These are phyloP conservation scores for Geopemphigus sp. DNA, from an alignment of 1,140 invertebrate species.

Conservation along the genomic window DNA sequence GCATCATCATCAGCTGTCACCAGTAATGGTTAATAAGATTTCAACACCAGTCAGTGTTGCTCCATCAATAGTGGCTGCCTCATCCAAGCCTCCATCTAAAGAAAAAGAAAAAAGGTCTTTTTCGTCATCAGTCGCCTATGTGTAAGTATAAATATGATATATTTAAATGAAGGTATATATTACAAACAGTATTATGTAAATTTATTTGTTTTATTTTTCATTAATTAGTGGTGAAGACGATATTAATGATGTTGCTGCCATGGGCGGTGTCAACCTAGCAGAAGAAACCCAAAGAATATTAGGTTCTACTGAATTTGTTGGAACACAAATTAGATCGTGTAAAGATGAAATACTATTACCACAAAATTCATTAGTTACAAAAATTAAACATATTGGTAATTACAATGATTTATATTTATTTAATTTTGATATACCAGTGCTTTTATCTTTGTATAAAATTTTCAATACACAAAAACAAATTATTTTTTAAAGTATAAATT, in stretches of 20 bases:
- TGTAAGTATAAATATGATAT: constrained; percentile 50
- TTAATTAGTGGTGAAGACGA: constrained; percentile 78
- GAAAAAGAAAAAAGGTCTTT: constrained; percentile 52
- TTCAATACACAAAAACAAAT: background rate
- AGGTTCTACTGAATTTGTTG: constrained; percentile 91
- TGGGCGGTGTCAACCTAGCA: constrained; percentile 97
- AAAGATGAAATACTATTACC: constrained; percentile 92
- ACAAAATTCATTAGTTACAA: constrained; percentile 71
- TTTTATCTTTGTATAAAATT: background rate
- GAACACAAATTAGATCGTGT: constrained; percentile 91
- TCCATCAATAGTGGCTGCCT: constrained; percentile 37
- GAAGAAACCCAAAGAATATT: constrained; percentile 95
- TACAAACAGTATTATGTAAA: background rate
- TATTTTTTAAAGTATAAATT: background rate
- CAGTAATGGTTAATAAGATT: constrained; percentile 7
- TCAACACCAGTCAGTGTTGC: constrained; percentile 28
- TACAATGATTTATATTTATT: constrained; percentile 32
- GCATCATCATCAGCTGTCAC: constrained; percentile 5
- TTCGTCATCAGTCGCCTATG: constrained; percentile 53
- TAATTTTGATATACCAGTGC: background rate
- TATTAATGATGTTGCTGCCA: constrained; percentile 97
- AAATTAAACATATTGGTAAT: constrained; percentile 73
- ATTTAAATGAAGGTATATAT: background rate
- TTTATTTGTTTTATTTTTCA: background rate
- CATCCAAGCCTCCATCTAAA: constrained; percentile 51